These are phyloP conservation scores for Leptosomus discolor DNA, from an alignment of 2,113 vertebrate species.

Conservation along the genomic window DNA sequence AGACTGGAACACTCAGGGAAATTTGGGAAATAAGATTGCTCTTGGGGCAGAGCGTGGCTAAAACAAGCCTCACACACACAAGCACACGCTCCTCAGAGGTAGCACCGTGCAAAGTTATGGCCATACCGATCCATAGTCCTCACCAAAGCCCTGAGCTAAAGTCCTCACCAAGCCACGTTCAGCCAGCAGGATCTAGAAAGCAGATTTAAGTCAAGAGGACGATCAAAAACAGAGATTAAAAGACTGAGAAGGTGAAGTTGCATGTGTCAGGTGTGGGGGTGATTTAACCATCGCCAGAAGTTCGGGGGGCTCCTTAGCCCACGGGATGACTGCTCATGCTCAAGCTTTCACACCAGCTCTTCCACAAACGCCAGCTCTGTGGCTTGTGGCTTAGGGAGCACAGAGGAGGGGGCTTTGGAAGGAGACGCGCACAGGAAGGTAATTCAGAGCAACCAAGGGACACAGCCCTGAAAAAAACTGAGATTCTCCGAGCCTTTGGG, in stretches of 20 bases:
- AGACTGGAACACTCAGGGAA: not conserved
- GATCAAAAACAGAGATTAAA: not conserved
- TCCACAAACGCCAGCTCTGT: rapidly evolving
- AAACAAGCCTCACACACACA: not conserved
- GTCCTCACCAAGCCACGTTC: not conserved
- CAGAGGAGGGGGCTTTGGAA: not conserved
- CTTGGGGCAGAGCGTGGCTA: not conserved
- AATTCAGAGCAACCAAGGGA: not conserved
- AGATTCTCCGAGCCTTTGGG: not conserved
- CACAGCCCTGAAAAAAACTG: rapidly evolving
- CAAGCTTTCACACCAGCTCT: not conserved
- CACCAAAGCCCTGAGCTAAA: too few relatives aligned
- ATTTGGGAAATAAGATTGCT: not conserved
- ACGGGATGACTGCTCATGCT: rapidly evolving
- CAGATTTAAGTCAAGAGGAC: not conserved
- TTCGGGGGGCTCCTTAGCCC: not conserved
- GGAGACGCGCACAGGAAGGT: not conserved
- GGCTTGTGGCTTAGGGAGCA: rapidly evolving
- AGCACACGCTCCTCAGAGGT: not conserved
- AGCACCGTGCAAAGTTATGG: too few relatives aligned
- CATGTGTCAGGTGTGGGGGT: rapidly evolving
- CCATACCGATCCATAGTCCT: rapidly evolving
- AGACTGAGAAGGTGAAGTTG: not conserved
- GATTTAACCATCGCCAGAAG: not conserved
- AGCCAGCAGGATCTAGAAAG: not conserved